phyloP scores from a whole-genome alignment of 1,140 invertebrate species.

The Drosophila pruinosa region DNA sequence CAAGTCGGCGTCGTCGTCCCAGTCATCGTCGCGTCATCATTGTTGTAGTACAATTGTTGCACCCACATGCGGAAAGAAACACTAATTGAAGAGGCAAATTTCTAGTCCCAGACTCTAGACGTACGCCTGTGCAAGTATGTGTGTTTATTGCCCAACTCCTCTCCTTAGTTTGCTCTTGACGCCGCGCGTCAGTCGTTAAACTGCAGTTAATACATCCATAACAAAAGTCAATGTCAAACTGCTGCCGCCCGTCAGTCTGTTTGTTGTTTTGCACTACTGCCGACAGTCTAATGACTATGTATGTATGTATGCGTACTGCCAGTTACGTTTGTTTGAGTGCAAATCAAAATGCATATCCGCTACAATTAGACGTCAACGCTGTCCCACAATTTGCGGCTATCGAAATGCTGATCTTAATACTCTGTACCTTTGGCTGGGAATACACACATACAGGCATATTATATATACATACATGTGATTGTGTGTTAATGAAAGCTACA shows the following conservation, averaged over 20 bases:
- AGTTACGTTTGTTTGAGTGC: slow-evolving; percentile 3
- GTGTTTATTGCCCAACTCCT: neutral
- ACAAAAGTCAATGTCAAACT: slow-evolving; percentile 71
- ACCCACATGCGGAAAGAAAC: slow-evolving; percentile 34
- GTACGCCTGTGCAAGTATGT: neutral
- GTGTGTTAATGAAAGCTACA: no score
- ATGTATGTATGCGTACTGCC: neutral
- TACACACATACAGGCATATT: neutral
- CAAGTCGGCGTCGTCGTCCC: neutral
- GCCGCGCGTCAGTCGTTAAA: slow-evolving; percentile 64
- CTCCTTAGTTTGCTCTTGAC: slow-evolving; percentile 13
- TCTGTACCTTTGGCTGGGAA: slow-evolving; percentile 12
- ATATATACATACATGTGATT: neutral
- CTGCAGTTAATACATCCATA: slow-evolving; percentile 55
- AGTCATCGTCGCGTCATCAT: neutral
- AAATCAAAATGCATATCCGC: slow-evolving; percentile 60
- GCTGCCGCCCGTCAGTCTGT: no score
- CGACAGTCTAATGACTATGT: slow-evolving; percentile 31
- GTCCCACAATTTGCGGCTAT: slow-evolving; percentile 50
- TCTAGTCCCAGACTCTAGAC: slow-evolving; percentile 1
- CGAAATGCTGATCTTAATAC: slow-evolving; percentile 40
- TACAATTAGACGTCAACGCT: slow-evolving; percentile 49
- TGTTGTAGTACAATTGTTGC: slow-evolving; percentile 47
- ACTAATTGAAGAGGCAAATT: slow-evolving; percentile 56
- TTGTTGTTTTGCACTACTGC: slow-evolving; percentile 17